Evolutionary conservation across 2,888 invertebrate genomes (phyloP), one percentile per base, ranked within the genome.

Genomic region (Tenthredo distinguenda): DNA sequence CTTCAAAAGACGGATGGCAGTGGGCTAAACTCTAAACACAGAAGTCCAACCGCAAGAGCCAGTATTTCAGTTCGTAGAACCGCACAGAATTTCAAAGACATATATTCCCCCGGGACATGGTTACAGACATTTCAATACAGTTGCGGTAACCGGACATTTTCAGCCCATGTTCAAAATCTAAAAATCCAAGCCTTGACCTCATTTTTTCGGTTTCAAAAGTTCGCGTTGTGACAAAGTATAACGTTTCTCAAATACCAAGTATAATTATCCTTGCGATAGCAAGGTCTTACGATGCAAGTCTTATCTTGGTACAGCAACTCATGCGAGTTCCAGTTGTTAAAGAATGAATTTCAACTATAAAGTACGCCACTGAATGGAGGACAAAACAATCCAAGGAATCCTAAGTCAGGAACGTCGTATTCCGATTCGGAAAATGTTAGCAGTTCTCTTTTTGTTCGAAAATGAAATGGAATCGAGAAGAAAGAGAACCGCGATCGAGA

Each of bases 381-480:
- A 34, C 12, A 15, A 34, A 68, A 68, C 34, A 68, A 34, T 68
- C 34, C 18, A 5, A 31, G 10, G 31, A 15, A 68, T 68, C 5
- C 4, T 21, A 26, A 26, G 21, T 12, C 62, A 26, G 18, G 5
- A 15, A 18, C 15, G 34, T 62, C 4, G 62, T 34, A 34, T 34
- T 68, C 31, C 5, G 4, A 68, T 18, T 34, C 68, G 15, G 15
- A 34, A 68, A 34, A 34, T 18, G 2, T 62, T 26, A 6, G 62
- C 50, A 26, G 26, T 3, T 34, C 0, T 68, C 5, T 68, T 18
- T 7, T 68, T 34, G 58, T 18, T 6, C 68, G 34, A 34, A 68
- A 34, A 68, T n/a, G 15, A 76, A 86, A 82, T 77, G 84, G 82
- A 84, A 72, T 68, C 1, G 55, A 81, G 82, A 26, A 83, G 12